Evolutionary conservation across 53 echinoderm and acorn worm genomes (phyloP).

Genomic region (Echinarachnius parma): DNA sequence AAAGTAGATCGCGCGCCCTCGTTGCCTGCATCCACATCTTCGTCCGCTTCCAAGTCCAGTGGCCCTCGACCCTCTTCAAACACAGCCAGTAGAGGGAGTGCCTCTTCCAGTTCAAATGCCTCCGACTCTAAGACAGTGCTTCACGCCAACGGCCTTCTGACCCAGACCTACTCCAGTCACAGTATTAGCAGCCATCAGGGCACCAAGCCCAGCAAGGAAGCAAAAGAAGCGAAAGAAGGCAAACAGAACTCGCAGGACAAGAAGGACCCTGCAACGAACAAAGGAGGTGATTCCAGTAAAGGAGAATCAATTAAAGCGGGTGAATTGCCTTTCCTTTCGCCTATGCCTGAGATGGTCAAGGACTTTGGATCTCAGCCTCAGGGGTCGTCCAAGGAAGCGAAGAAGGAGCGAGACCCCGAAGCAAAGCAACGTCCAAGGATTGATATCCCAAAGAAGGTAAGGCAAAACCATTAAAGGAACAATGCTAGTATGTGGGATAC

Average conservation of each 20-base stretch:
- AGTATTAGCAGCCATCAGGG: constrained; percentile 28
- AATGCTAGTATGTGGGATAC: no score
- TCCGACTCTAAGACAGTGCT: constrained; percentile 39
- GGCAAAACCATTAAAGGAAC: no score
- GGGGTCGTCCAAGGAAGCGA: background rate
- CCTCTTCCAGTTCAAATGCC: constrained; percentile 30
- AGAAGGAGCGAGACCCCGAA: constrained; percentile 29
- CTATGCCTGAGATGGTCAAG: constrained; percentile 9
- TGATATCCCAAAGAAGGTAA: constrained; percentile 34
- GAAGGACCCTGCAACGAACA: background rate
- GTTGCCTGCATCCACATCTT: background rate
- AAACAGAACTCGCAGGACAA: background rate
- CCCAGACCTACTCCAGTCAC: constrained; percentile 15
- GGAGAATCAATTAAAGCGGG: background rate
- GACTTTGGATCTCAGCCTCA: constrained; percentile 9
- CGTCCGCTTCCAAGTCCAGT: constrained; percentile 15
- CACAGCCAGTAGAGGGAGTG: constrained; percentile 20
- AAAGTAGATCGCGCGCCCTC: background rate
- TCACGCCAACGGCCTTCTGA: constrained; percentile 40
- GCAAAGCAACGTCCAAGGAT: constrained; percentile 22
- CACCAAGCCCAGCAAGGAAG: background rate
- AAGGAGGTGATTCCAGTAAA: constrained; percentile 10
- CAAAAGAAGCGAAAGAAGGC: background rate
- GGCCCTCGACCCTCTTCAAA: constrained; percentile 24
- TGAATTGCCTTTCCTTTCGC: constrained; percentile 19